Evolutionary conservation across 2,797 vertebrate species (phyloP).

Genomic region (Crax fasciolata): DNA sequence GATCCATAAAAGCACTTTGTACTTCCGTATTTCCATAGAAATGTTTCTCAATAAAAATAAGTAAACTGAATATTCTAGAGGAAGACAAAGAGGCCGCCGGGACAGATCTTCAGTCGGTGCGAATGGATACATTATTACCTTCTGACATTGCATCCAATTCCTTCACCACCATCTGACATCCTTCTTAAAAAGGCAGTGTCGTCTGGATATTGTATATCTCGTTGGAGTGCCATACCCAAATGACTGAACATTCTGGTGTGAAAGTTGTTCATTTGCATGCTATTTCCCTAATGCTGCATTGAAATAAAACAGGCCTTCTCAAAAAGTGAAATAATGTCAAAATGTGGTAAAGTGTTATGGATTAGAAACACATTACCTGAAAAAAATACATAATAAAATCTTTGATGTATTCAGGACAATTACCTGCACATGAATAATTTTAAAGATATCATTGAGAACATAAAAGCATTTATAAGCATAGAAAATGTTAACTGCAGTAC

Average conservation of each 20-base stretch:
- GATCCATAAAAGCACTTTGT: background rate
- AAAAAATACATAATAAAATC: background rate
- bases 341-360: background rate
- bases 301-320: background rate
- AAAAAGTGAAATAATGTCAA: background rate
- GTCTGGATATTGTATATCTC: background rate
- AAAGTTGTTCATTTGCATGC: background rate
- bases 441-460: background rate
- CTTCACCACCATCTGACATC: background rate
- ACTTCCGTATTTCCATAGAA: background rate
- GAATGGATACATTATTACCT: background rate
- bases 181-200: background rate
- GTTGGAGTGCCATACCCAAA: background rate
- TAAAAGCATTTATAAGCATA: accelerated
- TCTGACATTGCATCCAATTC: background rate
- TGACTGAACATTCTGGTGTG: background rate
- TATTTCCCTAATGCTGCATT: background rate
- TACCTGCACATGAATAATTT: background rate
- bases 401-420: background rate
- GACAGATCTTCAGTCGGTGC: background rate
- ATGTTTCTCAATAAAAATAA: constrained; percentile 17
- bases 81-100: background rate
- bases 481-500: background rate
- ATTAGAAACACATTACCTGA: background rate
- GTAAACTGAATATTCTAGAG: background rate